Evolutionary conservation across 2,888 invertebrate genomes (phyloP).

Genomic region (Rhogogaster chlorosoma): DNA sequence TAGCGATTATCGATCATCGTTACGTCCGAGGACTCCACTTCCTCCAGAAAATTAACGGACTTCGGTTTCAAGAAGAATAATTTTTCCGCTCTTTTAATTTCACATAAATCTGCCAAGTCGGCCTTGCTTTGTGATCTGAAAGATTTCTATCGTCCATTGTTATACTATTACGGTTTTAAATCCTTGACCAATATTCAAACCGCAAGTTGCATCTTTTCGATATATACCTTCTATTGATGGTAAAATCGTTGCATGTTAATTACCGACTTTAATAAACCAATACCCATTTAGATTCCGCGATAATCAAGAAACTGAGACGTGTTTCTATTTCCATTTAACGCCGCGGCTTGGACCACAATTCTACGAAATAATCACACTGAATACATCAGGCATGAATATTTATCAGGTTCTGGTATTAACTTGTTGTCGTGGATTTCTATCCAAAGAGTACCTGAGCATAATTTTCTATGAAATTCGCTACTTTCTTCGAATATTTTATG

Average conservation of each 20-base stretch:
- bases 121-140: neutral
- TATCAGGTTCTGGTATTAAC: neutral
- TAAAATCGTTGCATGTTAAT: slow-evolving; percentile 17
- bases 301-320: slow-evolving; percentile 24
- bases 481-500: neutral
- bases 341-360: slow-evolving; percentile 5
- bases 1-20: neutral
- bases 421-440: neutral
- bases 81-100: neutral
- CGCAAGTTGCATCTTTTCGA: neutral
- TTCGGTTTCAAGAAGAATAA: neutral
- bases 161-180: neutral
- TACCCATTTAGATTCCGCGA: slow-evolving; percentile 1
- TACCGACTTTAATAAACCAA: neutral
- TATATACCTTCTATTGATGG: neutral
- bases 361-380: neutral
- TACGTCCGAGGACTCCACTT: neutral
- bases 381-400: slow-evolving; percentile 19
- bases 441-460: neutral
- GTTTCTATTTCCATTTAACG: slow-evolving; percentile 24
- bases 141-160: neutral
- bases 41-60: neutral
- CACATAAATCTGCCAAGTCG: neutral
- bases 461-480: neutral
- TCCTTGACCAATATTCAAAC: slow-evolving; percentile 8